These are phyloP conservation scores for Pseudomyrmex gracilis DNA, from an alignment of 1,140 invertebrate species.

Conservation along the genomic window DNA sequence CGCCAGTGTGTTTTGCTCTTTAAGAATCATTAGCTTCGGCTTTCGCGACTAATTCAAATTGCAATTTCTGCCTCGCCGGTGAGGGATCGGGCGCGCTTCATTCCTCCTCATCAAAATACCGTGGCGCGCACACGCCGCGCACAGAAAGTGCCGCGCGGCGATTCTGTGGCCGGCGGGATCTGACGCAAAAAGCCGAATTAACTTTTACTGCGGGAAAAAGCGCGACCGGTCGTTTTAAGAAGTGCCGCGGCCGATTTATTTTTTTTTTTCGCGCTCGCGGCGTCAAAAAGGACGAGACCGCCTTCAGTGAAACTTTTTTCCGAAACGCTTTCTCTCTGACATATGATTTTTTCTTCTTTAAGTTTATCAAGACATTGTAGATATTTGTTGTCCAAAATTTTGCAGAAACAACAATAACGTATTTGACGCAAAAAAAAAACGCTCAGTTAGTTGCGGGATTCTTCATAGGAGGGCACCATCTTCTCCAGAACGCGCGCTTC, in stretches of 20 bases:
- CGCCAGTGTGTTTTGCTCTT: constrained; percentile 75
- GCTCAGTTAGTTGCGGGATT: not conserved
- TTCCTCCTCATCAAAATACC: constrained; percentile 85
- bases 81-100: constrained; percentile 42
- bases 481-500: not conserved
- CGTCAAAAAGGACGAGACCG: constrained; percentile 13
- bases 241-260: constrained; percentile 39
- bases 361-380: not conserved
- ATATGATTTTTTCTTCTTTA: not conserved
- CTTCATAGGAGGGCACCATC: constrained; percentile 16
- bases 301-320: not conserved
- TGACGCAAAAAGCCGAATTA: constrained; percentile 75
- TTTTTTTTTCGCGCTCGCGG: constrained; percentile 48
- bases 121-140: constrained; percentile 75
- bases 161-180: constrained; percentile 1
- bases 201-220: constrained; percentile 80
- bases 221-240: constrained; percentile 42
- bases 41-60: constrained; percentile 85
- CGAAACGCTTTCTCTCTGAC: not conserved
- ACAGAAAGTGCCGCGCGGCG: constrained; percentile 2
- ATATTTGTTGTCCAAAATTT: not conserved
- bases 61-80: constrained; percentile 77
- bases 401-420: not conserved
- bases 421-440: not conserved
- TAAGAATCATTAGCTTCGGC: constrained; percentile 83